Evolutionary conservation across 2,888 invertebrate species (phyloP).

Genomic region (Timandra comae): DNA sequence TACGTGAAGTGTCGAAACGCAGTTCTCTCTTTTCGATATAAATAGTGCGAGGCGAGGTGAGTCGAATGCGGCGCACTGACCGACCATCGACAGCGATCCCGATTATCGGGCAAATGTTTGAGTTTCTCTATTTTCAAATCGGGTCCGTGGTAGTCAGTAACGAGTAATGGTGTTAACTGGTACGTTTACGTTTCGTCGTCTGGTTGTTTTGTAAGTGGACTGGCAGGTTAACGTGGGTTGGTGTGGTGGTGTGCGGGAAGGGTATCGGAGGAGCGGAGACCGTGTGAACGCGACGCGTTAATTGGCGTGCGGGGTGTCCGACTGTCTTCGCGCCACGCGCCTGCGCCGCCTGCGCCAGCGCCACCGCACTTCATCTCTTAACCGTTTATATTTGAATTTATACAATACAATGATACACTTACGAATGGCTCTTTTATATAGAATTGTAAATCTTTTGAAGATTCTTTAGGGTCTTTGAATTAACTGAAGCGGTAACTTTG

Average conservation of each 20-base stretch:
- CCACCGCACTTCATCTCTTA: conserved; percentile 31
- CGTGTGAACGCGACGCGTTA: conserved; percentile 69
- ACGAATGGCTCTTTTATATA: no score
- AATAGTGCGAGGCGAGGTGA: conserved; percentile 64
- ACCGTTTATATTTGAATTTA: conserved; percentile 51
- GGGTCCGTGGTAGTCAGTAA: conserved; percentile 42
- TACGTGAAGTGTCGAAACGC: conserved; percentile 66
- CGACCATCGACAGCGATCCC: conserved; percentile 72
- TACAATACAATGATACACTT: no score
- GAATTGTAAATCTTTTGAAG: no score
- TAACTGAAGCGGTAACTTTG: no score
- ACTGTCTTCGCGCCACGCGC: conserved; percentile 64
- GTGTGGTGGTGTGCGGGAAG: conserved; percentile 40
- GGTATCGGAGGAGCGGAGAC: conserved; percentile 37
- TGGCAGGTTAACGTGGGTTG: conserved; percentile 38
- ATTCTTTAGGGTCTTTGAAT: no score
- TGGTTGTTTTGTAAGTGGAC: conserved; percentile 20
- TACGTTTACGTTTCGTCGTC: conserved; percentile 40
- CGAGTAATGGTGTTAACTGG: conserved; percentile 33
- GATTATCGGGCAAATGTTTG: conserved; percentile 70
- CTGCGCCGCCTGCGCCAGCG: conserved; percentile 31
- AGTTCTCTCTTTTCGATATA: conserved; percentile 69
- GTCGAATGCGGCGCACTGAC: conserved; percentile 61
- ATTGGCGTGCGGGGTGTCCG: conserved; percentile 67
- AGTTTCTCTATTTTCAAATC: conserved; percentile 75